A percentile compares a stretch with the other conserved stretches of the same genome.
phyloP scores from a whole-genome alignment of 1,140 invertebrate genomes.

The Drosophila kikkawai region DNA sequence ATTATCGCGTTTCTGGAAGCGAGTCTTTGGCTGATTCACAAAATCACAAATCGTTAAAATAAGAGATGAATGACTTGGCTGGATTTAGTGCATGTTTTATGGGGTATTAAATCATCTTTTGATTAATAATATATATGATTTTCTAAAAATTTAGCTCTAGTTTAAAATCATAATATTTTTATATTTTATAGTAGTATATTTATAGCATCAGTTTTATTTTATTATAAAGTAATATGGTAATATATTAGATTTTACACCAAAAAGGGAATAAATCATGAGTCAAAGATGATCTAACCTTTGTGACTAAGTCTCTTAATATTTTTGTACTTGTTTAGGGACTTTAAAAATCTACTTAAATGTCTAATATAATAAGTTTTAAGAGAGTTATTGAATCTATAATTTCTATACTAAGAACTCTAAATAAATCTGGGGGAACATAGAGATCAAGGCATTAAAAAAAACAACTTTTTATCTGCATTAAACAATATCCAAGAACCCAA shows the following conservation, averaged over 20 bases:
- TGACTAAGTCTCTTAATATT: neutral
- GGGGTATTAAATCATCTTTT: slow-evolving; percentile 1
- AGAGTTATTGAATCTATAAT: neutral
- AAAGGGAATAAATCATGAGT: neutral
- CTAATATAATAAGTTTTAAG: neutral
- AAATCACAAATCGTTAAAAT: slow-evolving; percentile 15
- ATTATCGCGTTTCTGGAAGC: slow-evolving; percentile 14
- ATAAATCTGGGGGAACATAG: neutral
- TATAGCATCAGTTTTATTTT: neutral
- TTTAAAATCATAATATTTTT: neutral
- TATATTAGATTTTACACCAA: neutral
- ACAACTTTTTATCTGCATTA: neutral
- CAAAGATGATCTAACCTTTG: neutral
- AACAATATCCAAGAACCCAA: neutral
- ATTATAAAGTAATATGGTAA: neutral
- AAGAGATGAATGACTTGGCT: slow-evolving; percentile 20
- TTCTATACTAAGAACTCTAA: neutral
- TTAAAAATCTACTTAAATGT: neutral
- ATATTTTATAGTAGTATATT: neutral
- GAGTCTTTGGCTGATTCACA: slow-evolving; percentile 12
- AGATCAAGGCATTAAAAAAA: neutral
- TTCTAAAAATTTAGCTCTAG: neutral
- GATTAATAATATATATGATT: neutral
- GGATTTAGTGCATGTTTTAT: neutral
- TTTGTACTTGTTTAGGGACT: neutral